These are phyloP conservation scores for Muscina levida DNA, from an alignment of 2,888 invertebrate genomes.

Conservation along the genomic window DNA sequence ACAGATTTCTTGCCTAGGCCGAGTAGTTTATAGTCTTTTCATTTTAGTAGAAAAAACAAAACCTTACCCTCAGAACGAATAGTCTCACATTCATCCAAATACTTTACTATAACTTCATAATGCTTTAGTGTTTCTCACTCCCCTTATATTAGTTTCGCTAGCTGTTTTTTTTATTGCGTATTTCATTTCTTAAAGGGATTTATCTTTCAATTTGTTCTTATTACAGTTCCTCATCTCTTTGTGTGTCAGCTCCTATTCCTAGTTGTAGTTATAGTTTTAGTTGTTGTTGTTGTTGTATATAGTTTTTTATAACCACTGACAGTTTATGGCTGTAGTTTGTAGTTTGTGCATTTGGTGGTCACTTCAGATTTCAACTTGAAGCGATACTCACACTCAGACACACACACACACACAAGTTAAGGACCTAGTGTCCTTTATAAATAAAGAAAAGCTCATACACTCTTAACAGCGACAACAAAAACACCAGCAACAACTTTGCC, in stretches of 20 bases:
- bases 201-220: slow-evolving; percentile 58
- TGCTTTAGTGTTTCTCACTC: slow-evolving; percentile 3
- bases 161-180: slow-evolving; percentile 9
- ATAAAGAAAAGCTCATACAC: slow-evolving; percentile 11
- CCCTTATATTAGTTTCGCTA: background rate
- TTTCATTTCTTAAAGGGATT: slow-evolving; percentile 42
- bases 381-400: slow-evolving; percentile 12
- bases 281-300: background rate
- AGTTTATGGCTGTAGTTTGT: slow-evolving; percentile 38
- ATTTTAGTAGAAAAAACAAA: too few species aligned
- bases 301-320: slow-evolving; percentile 48
- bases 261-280: background rate
- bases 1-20: too few species aligned
- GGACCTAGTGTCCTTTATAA: slow-evolving; percentile 10
- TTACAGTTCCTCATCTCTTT: slow-evolving; percentile 30
- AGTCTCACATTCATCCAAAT: background rate
- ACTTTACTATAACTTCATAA: too few species aligned
- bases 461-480: background rate
- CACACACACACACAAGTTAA: slow-evolving; percentile 1
- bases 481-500: slow-evolving; percentile 24
- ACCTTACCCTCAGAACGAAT: too few species aligned
- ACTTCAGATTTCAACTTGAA: slow-evolving; percentile 27
- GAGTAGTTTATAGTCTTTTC: too few species aligned
- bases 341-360: slow-evolving; percentile 37
- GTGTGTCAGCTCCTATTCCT: background rate